A percentile compares a stretch with the other conserved stretches of the same genome.
phyloP scores from a whole-genome alignment of 2,113 vertebrate genomes.

The Dasyornis broadbenti region DNA sequence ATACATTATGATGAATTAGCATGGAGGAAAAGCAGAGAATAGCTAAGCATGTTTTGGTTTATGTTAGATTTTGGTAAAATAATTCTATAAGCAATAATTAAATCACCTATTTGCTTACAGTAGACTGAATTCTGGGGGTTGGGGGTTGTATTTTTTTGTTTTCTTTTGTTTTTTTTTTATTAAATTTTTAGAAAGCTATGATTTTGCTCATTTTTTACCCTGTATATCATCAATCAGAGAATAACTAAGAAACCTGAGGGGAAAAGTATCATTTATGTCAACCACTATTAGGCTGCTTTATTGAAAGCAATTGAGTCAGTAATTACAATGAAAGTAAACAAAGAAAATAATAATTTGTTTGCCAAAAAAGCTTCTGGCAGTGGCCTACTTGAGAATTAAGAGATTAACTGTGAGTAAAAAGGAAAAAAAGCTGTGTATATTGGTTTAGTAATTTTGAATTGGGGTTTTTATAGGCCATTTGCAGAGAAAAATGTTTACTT shows the following conservation, averaged over 20 bases:
- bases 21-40: not conserved
- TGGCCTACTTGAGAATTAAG: not conserved
- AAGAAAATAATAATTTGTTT: not conserved
- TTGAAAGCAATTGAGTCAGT: not conserved
- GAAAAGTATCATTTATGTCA: not conserved
- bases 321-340: not conserved
- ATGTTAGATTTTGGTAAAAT: not conserved
- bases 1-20: not conserved
- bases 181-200: not conserved
- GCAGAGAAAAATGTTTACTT: not conserved
- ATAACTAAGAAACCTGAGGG: not conserved
- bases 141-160: not conserved
- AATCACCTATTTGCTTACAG: not conserved
- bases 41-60: not conserved
- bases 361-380: not conserved
- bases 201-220: not conserved
- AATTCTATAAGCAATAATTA: not conserved
- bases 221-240: not conserved
- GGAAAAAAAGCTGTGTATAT: not conserved
- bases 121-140: not conserved
- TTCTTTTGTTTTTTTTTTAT: not conserved
- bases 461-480: not conserved
- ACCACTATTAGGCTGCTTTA: not conserved
- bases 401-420: not conserved
- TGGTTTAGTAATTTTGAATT: not conserved